Percentiles rank a stretch among this genome's conserved stretches.
phyloP scores from a whole-genome alignment of 2,113 vertebrate genomes.

The Mesitornis unicolor region DNA sequence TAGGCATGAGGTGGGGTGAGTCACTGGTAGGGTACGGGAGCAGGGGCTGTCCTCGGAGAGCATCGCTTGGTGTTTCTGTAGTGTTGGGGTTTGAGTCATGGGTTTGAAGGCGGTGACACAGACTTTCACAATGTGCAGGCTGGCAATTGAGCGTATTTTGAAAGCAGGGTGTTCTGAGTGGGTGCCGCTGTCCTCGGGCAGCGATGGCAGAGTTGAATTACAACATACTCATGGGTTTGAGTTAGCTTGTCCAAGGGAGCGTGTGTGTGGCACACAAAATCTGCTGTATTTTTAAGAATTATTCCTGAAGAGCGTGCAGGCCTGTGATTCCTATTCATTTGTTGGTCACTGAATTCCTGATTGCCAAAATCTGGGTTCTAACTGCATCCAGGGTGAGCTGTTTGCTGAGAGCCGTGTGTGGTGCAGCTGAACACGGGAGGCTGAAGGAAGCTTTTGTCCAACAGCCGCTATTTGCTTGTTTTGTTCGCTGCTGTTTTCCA shows the following conservation, averaged over 20 bases:
- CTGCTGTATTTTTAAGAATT: rapidly evolving
- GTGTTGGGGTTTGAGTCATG: background rate
- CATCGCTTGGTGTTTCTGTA: background rate
- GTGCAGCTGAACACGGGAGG: background rate
- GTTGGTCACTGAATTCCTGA: background rate
- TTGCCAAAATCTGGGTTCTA: background rate
- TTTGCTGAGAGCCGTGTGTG: background rate
- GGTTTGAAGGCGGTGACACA: background rate
- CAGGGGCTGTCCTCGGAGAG: background rate
- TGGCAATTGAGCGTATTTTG: background rate
- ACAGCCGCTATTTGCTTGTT: no score
- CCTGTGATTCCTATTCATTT: background rate
- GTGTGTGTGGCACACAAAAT: rapidly evolving
- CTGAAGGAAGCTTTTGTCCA: background rate
- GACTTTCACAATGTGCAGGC: background rate
- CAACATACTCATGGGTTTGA: background rate
- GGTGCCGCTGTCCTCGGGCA: background rate
- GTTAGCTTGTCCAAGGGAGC: background rate
- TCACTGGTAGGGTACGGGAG: background rate
- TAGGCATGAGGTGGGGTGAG: conserved; percentile 1
- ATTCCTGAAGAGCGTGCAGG: background rate
- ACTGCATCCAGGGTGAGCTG: background rate
- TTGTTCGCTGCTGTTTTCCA: background rate
- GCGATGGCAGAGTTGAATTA: background rate
- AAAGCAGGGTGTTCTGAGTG: background rate